phyloP scores from a whole-genome alignment of 1,140 invertebrate genomes.

The Magallana ariakensis region DNA sequence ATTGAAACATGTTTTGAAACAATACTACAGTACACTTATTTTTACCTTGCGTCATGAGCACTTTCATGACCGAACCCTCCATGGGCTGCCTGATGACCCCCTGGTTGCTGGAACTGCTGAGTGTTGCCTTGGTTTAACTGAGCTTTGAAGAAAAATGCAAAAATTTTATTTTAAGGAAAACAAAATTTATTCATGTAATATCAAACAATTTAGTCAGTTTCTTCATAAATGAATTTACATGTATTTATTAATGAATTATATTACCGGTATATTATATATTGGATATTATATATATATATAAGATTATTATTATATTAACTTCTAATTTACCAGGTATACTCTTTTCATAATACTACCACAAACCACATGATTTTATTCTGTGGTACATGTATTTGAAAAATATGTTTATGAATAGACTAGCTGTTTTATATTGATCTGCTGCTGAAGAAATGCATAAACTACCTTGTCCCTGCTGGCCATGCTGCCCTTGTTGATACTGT shows the following conservation, averaged over 20 bases:
- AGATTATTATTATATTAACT: too few relatives aligned
- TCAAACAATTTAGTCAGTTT: slow-evolving; percentile 16
- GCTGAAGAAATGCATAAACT: slow-evolving; percentile 30
- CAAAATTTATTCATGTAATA: background rate
- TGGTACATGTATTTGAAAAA: too few relatives aligned
- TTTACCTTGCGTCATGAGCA: slow-evolving; percentile 70
- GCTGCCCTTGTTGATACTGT: slow-evolving; percentile 45
- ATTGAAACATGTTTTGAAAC: too few relatives aligned
- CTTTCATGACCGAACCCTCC: slow-evolving; percentile 53
- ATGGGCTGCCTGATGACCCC: slow-evolving; percentile 41
- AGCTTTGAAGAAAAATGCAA: background rate
- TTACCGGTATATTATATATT: too few relatives aligned
- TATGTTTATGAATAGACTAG: too few relatives aligned
- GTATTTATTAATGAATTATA: background rate
- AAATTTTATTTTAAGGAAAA: background rate
- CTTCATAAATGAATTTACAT: slow-evolving; percentile 21
- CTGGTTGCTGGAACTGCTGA: slow-evolving; percentile 52
- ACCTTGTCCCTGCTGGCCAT: slow-evolving; percentile 24
- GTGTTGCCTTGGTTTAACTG: slow-evolving; percentile 5
- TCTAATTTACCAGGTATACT: too few relatives aligned
- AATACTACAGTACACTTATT: slow-evolving; percentile 11
- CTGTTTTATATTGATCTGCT: background rate
- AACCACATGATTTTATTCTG: too few relatives aligned
- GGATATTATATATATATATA: too few relatives aligned
- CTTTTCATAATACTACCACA: too few relatives aligned